Percentiles rank a stretch among this genome's conserved stretches.
phyloP scores from a whole-genome alignment of 2,888 invertebrate genomes.

The Trachelus iudaicus region DNA sequence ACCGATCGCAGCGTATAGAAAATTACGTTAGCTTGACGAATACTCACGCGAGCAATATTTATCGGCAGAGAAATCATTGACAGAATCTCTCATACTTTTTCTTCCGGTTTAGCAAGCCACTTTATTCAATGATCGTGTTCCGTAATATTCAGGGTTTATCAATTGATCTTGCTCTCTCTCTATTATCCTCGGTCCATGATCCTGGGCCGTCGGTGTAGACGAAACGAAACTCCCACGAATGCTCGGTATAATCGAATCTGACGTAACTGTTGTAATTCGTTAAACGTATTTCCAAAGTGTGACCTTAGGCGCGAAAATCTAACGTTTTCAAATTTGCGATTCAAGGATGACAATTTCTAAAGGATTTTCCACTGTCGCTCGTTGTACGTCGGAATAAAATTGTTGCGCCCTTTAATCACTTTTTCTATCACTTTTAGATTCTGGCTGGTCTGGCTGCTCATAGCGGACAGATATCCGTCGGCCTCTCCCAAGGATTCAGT shows the following conservation, averaged over 20 bases:
- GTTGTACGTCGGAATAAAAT: no score
- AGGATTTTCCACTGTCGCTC: no score
- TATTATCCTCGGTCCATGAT: neutral
- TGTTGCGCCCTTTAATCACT: neutral
- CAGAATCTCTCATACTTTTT: no score
- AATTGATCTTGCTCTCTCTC: neutral
- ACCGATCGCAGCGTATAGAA: neutral
- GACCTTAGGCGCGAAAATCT: neutral
- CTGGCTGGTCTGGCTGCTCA: constrained; percentile 79
- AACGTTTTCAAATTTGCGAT: no score
- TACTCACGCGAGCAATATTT: neutral
- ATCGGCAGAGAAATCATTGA: neutral
- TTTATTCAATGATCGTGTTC: neutral
- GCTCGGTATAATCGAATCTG: no score
- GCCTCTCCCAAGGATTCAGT: constrained; percentile 81
- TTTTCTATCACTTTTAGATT: constrained; percentile 67
- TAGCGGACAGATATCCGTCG: constrained; percentile 80
- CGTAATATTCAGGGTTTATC: neutral
- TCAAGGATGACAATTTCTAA: no score
- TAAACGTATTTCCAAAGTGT: neutral
- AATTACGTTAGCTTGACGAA: neutral
- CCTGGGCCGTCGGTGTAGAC: neutral
- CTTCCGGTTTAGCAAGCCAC: no score
- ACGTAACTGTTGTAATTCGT: neutral
- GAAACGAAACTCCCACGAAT: neutral